Conservation (phyloP, 37 sponge, comb jelly and placozoan genomes). For the Chondrilla cf. caribensis region DNA sequence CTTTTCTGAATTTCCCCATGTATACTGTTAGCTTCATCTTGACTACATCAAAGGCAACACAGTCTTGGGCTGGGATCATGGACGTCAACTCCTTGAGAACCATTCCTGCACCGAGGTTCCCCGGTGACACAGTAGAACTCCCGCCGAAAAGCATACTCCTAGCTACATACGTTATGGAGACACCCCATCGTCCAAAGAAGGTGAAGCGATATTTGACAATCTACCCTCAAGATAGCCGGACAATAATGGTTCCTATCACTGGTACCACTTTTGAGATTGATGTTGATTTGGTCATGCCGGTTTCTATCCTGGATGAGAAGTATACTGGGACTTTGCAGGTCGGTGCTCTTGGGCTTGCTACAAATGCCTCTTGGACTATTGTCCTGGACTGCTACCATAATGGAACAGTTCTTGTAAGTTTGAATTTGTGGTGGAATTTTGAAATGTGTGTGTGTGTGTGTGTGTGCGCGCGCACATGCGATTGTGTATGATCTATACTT, state of each 20-base stretch:
- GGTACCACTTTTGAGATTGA: neutral
- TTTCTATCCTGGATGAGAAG: neutral
- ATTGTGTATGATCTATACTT: no score
- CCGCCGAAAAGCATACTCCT: neutral
- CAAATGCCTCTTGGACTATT: neutral
- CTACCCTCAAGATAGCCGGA: neutral
- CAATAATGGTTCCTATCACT: neutral
- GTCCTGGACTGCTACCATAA: neutral
- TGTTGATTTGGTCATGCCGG: neutral
- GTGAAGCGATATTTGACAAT: neutral
- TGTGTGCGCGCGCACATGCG: no score
- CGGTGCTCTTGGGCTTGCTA: neutral
- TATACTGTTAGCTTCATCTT: no score
- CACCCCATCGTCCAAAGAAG: neutral
- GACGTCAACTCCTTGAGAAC: slow-evolving; percentile 19
- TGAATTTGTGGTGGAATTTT: no score
- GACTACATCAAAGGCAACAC: neutral
- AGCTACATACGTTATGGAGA: neutral
- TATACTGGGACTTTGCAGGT: neutral
- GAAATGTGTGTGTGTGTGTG: no score
- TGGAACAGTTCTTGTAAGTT: neutral
- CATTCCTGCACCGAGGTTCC: neutral
- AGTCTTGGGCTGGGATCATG: slow-evolving; percentile 24
- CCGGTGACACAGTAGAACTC: neutral
- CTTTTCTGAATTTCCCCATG: no score